Percentiles rank a stretch among this genome's conserved stretches.
Evolutionary conservation across 2,888 invertebrate species (phyloP).

Genomic region (Gari tellinella): DNA sequence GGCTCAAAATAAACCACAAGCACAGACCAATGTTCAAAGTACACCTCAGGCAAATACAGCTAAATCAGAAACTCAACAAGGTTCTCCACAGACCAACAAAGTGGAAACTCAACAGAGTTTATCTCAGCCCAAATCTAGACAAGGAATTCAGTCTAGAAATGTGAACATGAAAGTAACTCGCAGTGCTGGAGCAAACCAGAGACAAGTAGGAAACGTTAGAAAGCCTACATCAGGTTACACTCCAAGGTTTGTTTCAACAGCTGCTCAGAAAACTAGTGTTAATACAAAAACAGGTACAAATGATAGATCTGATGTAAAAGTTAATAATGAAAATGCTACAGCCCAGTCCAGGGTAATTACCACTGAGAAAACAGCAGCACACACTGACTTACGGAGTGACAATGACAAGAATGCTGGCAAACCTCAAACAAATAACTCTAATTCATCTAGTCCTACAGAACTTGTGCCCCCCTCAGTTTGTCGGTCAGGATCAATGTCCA

Average conservation of each 20-base stretch:
- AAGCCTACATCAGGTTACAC: conserved; percentile 46
- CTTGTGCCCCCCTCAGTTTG: conserved; percentile 38
- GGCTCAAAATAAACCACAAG: background rate
- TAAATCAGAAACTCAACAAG: background rate
- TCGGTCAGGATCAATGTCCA: conserved; percentile 42
- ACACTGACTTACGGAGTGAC: too few species aligned
- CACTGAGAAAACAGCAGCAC: too few species aligned
- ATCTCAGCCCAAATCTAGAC: conserved; percentile 29
- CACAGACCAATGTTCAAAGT: background rate
- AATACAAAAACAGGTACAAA: background rate
- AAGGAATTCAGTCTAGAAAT: conserved; percentile 52
- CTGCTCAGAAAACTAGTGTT: background rate
- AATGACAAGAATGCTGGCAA: background rate
- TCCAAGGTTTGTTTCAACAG: conserved; percentile 20
- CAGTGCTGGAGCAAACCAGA: conserved; percentile 38
- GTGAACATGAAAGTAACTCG: conserved; percentile 32
- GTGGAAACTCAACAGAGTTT: conserved; percentile 30
- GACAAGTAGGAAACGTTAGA: conserved; percentile 28
- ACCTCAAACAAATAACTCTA: background rate
- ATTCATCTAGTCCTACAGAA: conserved; percentile 43
- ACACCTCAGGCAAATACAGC: background rate
- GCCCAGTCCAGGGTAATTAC: too few species aligned
- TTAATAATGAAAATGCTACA: too few species aligned
- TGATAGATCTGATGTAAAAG: conserved; percentile 1
- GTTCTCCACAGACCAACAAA: conserved; percentile 12